A percentile compares a stretch with the other conserved stretches of the same genome.
These are phyloP conservation scores for Porites divaricata DNA, from an alignment of 92 coral and sea anemone species.

Conservation along the genomic window DNA sequence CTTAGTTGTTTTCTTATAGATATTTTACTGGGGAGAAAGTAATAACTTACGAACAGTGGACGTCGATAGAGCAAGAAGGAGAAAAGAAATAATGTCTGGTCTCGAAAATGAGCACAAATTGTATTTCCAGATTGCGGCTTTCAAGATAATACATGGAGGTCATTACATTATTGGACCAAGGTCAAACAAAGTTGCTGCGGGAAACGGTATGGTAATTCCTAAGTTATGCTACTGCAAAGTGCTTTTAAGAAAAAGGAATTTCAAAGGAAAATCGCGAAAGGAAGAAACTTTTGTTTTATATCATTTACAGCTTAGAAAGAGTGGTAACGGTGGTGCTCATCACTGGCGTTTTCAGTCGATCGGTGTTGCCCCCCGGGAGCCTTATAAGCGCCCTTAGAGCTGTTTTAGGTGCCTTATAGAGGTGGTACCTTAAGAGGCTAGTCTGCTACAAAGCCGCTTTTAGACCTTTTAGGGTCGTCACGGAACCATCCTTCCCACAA, in stretches of 20 bases:
- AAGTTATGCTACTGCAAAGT: background rate
- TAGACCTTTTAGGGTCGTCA: too few species aligned
- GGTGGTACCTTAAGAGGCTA: too few species aligned
- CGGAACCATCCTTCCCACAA: too few species aligned
- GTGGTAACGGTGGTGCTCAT: too few species aligned
- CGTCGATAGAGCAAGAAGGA: slow-evolving; percentile 61
- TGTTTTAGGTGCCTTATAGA: too few species aligned
- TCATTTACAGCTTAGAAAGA: too few species aligned
- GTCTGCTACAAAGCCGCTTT: too few species aligned
- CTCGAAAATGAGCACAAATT: slow-evolving; percentile 43
- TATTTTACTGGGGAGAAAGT: slow-evolving; percentile 62
- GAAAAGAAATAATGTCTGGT: slow-evolving; percentile 43
- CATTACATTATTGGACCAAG: slow-evolving; percentile 81
- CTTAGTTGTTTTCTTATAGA: slow-evolving; percentile 32
- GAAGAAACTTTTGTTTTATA: too few species aligned
- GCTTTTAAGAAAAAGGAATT: background rate
- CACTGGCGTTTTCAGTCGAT: too few species aligned
- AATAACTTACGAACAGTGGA: slow-evolving; percentile 46
- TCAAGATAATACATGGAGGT: slow-evolving; percentile 59
- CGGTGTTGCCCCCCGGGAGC: too few species aligned
- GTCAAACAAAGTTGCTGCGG: slow-evolving; percentile 60
- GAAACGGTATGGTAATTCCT: slow-evolving; percentile 55
- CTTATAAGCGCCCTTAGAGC: too few species aligned
- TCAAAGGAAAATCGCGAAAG: background rate
- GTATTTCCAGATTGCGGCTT: slow-evolving; percentile 76